These are phyloP conservation scores for Leucozona laternaria DNA, from an alignment of 2,888 invertebrate species.

Conservation along the genomic window DNA sequence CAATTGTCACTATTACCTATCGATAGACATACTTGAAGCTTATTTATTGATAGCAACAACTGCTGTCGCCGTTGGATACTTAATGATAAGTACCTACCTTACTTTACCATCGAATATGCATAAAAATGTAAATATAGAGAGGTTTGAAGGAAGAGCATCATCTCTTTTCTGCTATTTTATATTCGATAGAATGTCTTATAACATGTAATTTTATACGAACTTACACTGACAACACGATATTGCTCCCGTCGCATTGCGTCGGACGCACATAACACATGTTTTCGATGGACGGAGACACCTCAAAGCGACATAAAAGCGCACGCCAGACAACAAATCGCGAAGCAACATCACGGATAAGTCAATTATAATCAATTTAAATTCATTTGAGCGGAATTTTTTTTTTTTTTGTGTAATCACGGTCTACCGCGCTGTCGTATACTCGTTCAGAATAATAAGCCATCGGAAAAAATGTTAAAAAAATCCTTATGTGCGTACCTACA, in stretches of 20 bases:
- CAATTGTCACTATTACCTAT: not conserved
- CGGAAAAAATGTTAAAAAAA: too few relatives aligned
- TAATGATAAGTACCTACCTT: conserved; percentile 31
- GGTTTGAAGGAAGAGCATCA: conserved; percentile 3
- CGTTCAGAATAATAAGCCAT: conserved; percentile 61
- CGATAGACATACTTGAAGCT: not conserved
- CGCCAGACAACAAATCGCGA: conserved; percentile 65
- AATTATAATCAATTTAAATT: conserved; percentile 76
- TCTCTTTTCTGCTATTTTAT: conserved; percentile 1
- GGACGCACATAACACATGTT: conserved; percentile 40
- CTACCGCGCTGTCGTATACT: conserved; percentile 50
- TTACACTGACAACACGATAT: conserved; percentile 3
- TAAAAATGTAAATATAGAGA: not conserved
- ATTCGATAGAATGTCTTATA: not conserved
- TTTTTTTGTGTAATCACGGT: conserved; percentile 69
- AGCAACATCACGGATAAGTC: conserved; percentile 70
- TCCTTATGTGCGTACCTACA: too few relatives aligned
- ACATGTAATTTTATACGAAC: not conserved
- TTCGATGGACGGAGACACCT: conserved; percentile 47
- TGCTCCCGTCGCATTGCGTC: conserved; percentile 18
- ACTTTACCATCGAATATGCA: not conserved
- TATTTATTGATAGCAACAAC: conserved; percentile 25
- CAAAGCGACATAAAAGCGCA: conserved; percentile 55
- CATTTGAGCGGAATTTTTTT: conserved; percentile 71
- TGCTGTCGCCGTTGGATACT: conserved; percentile 60